Conservation (phyloP, 2,113 vertebrate genomes). For the Lontra canadensis region DNA sequence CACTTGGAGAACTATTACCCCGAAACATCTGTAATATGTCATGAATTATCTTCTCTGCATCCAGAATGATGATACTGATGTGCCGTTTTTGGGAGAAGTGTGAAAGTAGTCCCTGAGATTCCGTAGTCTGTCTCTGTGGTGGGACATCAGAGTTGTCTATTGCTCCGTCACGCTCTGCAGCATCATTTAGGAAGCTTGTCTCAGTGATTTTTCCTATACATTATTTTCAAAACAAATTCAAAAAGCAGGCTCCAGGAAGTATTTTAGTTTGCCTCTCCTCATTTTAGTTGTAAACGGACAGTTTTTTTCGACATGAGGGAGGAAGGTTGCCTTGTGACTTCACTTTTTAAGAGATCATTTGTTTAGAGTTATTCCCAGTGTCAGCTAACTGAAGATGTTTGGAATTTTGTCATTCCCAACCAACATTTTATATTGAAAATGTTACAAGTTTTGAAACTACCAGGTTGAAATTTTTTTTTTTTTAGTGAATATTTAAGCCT, state of each 20-base stretch:
- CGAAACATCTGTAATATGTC: neutral
- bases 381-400: neutral
- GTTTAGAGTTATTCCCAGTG: neutral
- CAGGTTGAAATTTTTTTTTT: neutral
- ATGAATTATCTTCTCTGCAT: neutral
- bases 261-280: neutral
- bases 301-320: constrained; percentile 2
- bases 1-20: neutral
- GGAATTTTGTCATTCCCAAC: neutral
- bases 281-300: neutral
- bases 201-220: neutral
- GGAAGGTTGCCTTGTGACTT: neutral
- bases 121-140: neutral
- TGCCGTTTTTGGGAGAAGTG: neutral
- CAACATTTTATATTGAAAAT: neutral
- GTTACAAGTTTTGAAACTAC: neutral
- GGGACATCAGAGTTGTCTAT: neutral
- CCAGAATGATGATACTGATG: neutral
- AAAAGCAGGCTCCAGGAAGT: neutral
- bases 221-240: neutral
- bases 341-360: neutral
- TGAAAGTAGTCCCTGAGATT: neutral
- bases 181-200: neutral
- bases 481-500: constrained; percentile 9
- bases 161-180: neutral